Conservation (phyloP, 2,888 invertebrate genomes). For the Onthophagus sagittarius region DNA sequence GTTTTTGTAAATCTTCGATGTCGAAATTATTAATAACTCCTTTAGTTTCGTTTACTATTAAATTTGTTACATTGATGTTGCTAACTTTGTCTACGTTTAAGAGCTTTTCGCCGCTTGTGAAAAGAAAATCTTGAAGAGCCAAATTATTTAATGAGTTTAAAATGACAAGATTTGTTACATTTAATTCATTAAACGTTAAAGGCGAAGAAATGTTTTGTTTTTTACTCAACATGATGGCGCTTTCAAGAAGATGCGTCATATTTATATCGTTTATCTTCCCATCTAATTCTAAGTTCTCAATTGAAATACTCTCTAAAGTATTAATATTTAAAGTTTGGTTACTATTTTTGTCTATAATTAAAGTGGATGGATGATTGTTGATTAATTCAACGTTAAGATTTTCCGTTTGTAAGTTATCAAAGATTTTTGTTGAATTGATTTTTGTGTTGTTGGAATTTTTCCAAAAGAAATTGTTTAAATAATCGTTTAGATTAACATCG, state of each 20-base stretch:
- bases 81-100: constrained; percentile 35
- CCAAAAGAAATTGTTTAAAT: constrained; percentile 2
- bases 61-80: constrained; percentile 35
- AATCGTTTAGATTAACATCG: neutral
- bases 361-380: constrained; percentile 47
- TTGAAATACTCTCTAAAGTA: constrained; percentile 46
- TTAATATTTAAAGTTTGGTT: constrained; percentile 49
- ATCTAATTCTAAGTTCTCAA: constrained; percentile 47
- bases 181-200: constrained; percentile 28
- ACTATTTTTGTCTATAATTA: constrained; percentile 51
- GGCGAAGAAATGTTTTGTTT: constrained; percentile 43
- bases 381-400: constrained; percentile 47
- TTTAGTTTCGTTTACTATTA: constrained; percentile 41
- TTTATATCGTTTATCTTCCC: constrained; percentile 49
- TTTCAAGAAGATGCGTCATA: constrained; percentile 46
- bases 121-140: constrained; percentile 36
- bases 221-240: constrained; percentile 46
- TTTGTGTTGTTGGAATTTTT: constrained; percentile 23
- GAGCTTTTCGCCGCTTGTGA: constrained; percentile 29
- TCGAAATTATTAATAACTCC: constrained; percentile 42
- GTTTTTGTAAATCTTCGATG: constrained; percentile 39
- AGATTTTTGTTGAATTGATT: constrained; percentile 51
- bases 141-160: constrained; percentile 44
- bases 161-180: constrained; percentile 42
- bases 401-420: constrained; percentile 43